A percentile compares a stretch with the other conserved stretches of the same genome.
Conservation (phyloP, 2,888 invertebrate species). For the Labia minor region DNA sequence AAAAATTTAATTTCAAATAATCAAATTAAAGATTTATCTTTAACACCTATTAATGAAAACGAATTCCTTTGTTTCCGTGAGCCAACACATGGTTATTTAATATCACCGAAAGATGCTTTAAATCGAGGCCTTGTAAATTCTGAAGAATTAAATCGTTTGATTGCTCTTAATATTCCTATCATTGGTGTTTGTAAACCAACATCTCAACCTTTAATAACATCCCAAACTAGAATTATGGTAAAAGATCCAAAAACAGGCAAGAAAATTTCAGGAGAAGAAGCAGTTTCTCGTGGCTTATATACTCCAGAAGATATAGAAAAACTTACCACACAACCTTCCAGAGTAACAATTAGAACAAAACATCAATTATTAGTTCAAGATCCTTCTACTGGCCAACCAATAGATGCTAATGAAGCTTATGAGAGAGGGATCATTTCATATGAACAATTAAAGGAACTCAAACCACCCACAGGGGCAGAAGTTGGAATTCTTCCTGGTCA, state of each 20-base stretch:
- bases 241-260: slow-evolving; percentile 40
- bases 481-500: slow-evolving; percentile 64
- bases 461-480: slow-evolving; percentile 47
- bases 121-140: slow-evolving; percentile 21
- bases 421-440: slow-evolving; percentile 59
- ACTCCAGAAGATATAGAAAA: slow-evolving; percentile 42
- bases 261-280: slow-evolving; percentile 48
- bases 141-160: slow-evolving; percentile 23
- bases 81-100: neutral
- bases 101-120: neutral
- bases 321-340: slow-evolving; percentile 28
- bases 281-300: slow-evolving; percentile 45
- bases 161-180: neutral
- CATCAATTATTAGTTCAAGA: slow-evolving; percentile 31
- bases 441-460: slow-evolving; percentile 41
- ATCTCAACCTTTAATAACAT: slow-evolving; percentile 22
- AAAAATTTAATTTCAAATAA: slow-evolving; percentile 56
- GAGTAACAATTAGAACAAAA: neutral
- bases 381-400: slow-evolving; percentile 40
- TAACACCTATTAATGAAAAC: slow-evolving; percentile 15
- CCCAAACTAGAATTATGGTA: slow-evolving; percentile 29
- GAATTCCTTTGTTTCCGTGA: slow-evolving; percentile 5
- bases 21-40: slow-evolving; percentile 20
- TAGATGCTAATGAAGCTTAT: slow-evolving; percentile 57
- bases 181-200: neutral